Conservation (phyloP, 2,888 invertebrate species). For the Melolontha melolontha region DNA sequence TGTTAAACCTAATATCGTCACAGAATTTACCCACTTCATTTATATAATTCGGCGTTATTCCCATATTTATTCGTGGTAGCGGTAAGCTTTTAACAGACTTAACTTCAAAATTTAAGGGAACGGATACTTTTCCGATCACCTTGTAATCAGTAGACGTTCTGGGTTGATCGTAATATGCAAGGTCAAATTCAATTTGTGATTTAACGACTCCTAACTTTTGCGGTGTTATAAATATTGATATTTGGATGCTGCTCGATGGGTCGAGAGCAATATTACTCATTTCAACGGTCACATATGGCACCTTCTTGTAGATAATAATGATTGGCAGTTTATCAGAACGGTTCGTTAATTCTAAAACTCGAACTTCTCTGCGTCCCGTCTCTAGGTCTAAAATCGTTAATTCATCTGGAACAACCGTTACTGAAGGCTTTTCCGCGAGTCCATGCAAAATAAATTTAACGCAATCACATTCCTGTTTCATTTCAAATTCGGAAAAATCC, state of each 20-base stretch:
- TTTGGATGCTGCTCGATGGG: slow-evolving; percentile 47
- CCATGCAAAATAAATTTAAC: slow-evolving; percentile 71
- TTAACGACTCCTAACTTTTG: slow-evolving; percentile 51
- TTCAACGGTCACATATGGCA: slow-evolving; percentile 55
- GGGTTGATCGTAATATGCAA: slow-evolving; percentile 50
- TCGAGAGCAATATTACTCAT: slow-evolving; percentile 49
- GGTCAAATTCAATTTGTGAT: slow-evolving; percentile 52
- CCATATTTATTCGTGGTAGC: slow-evolving; percentile 56
- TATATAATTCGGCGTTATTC: slow-evolving; percentile 58
- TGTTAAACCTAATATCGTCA: slow-evolving; percentile 57
- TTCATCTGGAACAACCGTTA: slow-evolving; percentile 66
- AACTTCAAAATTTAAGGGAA: slow-evolving; percentile 46
- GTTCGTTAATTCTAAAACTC: slow-evolving; percentile 66
- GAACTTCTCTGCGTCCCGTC: slow-evolving; percentile 61
- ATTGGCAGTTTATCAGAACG: slow-evolving; percentile 64
- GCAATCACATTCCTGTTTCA: slow-evolving; percentile 45
- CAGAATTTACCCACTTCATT: slow-evolving; percentile 61
- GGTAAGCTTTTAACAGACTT: slow-evolving; percentile 33
- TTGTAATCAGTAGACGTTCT: slow-evolving; percentile 38
- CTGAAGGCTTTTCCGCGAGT: slow-evolving; percentile 67
- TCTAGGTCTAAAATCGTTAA: slow-evolving; percentile 66
- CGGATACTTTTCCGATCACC: slow-evolving; percentile 46
- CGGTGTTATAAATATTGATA: slow-evolving; percentile 51
- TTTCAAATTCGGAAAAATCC: no score
- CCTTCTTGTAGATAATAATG: slow-evolving; percentile 54